Percentiles rank a stretch among this genome's conserved stretches.
Conservation (phyloP, 2,113 vertebrate genomes). For the Procapra przewalskii region DNA sequence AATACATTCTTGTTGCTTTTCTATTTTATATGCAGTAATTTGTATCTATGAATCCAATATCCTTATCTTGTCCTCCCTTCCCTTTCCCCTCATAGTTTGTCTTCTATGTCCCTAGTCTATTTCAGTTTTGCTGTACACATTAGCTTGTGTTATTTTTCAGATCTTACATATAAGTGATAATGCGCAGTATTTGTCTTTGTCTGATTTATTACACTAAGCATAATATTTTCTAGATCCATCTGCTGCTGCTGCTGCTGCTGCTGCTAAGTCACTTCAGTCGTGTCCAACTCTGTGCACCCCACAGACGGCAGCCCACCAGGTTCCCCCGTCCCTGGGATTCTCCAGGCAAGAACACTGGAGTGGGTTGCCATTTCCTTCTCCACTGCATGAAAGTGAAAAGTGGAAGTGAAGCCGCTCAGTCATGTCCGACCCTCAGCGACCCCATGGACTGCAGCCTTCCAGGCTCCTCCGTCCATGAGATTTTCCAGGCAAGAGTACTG, state of each 20-base stretch:
- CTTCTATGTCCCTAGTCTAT: neutral
- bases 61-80: neutral
- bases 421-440: rapidly evolving
- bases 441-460: too few species aligned
- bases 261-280: neutral
- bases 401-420: too few species aligned
- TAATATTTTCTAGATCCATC: neutral
- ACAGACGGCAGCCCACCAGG: neutral
- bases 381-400: too few species aligned
- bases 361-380: too few species aligned
- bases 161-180: neutral
- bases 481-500: neutral
- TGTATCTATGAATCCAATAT: neutral
- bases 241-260: neutral
- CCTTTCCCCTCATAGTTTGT: neutral
- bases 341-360: too few species aligned
- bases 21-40: neutral
- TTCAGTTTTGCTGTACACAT: neutral
- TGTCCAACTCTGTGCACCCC: neutral
- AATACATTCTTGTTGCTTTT: neutral
- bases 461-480: neutral
- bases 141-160: neutral
- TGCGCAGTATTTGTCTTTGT: neutral
- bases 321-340: too few species aligned
- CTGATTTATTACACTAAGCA: neutral